Percentiles rank a stretch among this genome's conserved stretches.
These are phyloP conservation scores for Pachypanchax playfairii DNA, from an alignment of 2,113 vertebrate genomes.

Conservation along the genomic window DNA sequence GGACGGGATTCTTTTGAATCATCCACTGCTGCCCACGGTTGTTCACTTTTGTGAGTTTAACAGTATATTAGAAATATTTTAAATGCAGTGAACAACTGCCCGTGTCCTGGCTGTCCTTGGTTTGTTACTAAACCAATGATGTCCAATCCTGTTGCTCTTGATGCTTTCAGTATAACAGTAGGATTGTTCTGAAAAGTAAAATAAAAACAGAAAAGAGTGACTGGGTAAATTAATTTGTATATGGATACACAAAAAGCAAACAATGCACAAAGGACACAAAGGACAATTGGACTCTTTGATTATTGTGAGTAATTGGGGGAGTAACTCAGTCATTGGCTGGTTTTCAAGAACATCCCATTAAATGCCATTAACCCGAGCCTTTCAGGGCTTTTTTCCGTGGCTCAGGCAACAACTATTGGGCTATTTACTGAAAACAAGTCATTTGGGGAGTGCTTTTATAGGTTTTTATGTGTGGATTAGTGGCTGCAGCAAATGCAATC, in stretches of 20 bases:
- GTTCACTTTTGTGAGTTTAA: no score
- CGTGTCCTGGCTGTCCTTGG: no score
- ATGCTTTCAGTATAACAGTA: neutral
- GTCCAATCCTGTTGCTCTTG: neutral
- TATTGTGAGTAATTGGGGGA: conserved; percentile 67
- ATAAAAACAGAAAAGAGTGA: conserved; percentile 3
- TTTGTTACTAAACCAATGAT: no score
- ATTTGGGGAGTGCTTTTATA: conserved; percentile 34
- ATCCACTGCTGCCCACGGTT: no score
- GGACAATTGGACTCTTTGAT: conserved; percentile 60
- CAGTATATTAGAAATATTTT: no score
- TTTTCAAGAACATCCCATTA: conserved; percentile 64
- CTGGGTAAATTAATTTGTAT: neutral
- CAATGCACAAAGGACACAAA: conserved; percentile 29
- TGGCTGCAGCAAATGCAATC: conserved; percentile 18
- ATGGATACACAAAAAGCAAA: neutral
- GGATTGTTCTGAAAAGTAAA: neutral
- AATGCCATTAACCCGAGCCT: conserved; percentile 46
- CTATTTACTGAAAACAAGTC: conserved; percentile 46
- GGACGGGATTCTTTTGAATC: no score
- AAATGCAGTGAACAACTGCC: no score
- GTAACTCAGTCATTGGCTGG: conserved; percentile 58
- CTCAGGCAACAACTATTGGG: conserved; percentile 36
- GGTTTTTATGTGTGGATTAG: conserved; percentile 27
- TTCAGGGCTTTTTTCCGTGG: conserved; percentile 24